A percentile compares a stretch with the other conserved stretches of the same genome.
Conservation (phyloP, 2,113 vertebrate genomes). For the Ciconia boyciana region DNA sequence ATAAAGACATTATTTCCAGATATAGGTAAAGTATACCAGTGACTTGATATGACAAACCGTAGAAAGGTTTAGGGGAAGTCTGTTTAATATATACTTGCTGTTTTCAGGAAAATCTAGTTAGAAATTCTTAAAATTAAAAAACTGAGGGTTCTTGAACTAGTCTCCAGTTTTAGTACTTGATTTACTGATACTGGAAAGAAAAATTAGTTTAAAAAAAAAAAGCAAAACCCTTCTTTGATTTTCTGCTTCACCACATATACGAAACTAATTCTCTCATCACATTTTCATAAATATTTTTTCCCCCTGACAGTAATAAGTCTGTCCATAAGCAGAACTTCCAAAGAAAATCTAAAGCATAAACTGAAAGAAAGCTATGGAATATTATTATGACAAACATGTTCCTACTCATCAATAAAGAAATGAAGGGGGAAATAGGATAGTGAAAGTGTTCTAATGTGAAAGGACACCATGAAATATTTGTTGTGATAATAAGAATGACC, state of each 20-base stretch:
- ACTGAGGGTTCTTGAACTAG: background rate
- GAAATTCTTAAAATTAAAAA: background rate
- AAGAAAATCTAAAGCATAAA: background rate
- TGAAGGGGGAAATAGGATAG: background rate
- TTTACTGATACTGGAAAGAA: background rate
- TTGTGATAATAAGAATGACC: background rate
- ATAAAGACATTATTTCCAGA: background rate
- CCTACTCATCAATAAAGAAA: background rate
- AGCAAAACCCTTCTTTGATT: rapidly evolving
- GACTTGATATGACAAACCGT: background rate
- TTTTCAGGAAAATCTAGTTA: background rate
- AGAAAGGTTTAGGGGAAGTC: background rate
- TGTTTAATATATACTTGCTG: background rate
- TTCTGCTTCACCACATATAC: background rate
- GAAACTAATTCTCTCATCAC: background rate
- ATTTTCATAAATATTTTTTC: background rate
- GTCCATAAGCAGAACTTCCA: background rate
- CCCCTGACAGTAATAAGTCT: background rate
- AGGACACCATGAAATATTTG: background rate
- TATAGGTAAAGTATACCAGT: background rate
- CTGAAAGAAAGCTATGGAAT: background rate
- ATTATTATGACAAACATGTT: background rate
- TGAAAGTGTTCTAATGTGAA: background rate
- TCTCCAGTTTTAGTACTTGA: background rate
- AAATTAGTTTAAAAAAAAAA: background rate